A percentile compares a stretch with the other conserved stretches of the same genome.
Evolutionary conservation across 2,797 vertebrate genomes (phyloP).

Genomic region (Triplophysa bombifrons): DNA sequence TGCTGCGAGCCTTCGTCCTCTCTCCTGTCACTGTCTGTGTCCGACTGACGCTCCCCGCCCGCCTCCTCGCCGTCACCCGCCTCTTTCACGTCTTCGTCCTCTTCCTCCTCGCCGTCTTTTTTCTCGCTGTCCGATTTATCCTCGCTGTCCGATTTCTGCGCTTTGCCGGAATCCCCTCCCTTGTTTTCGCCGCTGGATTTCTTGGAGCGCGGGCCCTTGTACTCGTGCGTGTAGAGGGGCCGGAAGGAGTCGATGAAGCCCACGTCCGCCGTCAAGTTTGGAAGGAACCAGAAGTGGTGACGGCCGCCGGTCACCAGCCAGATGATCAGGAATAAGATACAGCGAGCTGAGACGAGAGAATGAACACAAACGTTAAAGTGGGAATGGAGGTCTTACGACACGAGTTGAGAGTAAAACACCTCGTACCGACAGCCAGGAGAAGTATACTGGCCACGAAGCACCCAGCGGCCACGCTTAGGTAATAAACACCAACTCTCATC

Average conservation of each 20-base stretch:
- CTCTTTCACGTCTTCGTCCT: constrained; percentile 73
- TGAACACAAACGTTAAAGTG: background rate
- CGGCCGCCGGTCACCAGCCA: constrained; percentile 97
- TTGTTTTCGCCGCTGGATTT: constrained; percentile 78
- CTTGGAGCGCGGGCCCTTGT: constrained; percentile 94
- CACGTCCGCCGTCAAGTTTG: constrained; percentile 96
- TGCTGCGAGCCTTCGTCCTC: constrained; percentile 97
- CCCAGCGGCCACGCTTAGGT: constrained; percentile 96
- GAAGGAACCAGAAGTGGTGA: constrained; percentile 99
- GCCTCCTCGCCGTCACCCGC: constrained; percentile 75
- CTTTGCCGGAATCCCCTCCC: constrained; percentile 72
- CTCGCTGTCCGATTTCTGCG: constrained; percentile 89
- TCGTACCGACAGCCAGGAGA: constrained; percentile 95
- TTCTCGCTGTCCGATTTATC: constrained; percentile 94
- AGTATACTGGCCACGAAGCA: constrained; percentile 98
- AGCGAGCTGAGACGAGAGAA: constrained; percentile 83
- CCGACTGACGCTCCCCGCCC: constrained; percentile 83
- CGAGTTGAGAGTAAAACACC: background rate
- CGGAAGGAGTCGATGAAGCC: constrained; percentile 99
- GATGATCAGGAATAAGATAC: constrained; percentile 97
- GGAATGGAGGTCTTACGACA: background rate
- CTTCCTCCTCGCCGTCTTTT: constrained; percentile 81
- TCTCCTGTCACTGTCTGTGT: constrained; percentile 94
- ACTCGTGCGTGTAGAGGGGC: constrained; percentile 97
- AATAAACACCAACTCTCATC: constrained; percentile 98